Percentiles rank a stretch among this genome's conserved stretches.
phyloP scores from a whole-genome alignment of 1,140 invertebrate genomes.

The Augochlora pura region DNA sequence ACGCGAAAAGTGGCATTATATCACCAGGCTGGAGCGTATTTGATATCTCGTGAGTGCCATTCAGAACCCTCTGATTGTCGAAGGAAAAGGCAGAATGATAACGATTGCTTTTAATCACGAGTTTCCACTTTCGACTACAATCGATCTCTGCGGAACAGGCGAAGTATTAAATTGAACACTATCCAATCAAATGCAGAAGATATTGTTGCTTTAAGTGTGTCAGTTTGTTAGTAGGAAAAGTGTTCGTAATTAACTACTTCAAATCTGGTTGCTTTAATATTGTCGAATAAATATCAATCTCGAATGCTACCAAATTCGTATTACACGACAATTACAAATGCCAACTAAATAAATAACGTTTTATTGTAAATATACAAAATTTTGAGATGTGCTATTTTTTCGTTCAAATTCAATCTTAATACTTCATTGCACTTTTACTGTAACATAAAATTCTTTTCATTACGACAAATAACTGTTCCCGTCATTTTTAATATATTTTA shows the following conservation, averaged over 20 bases:
- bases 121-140: slow-evolving; percentile 12
- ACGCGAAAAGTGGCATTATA: slow-evolving; percentile 32
- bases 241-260: neutral
- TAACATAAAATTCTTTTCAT: no score
- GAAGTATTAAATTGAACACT: slow-evolving; percentile 11
- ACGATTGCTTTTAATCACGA: slow-evolving; percentile 36
- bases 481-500: no score
- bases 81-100: slow-evolving; percentile 10
- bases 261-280: neutral
- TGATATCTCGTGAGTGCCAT: slow-evolving; percentile 14
- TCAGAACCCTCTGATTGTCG: slow-evolving; percentile 11
- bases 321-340: no score
- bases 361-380: no score
- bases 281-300: neutral
- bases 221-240: neutral
- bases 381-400: no score
- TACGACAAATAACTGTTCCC: no score
- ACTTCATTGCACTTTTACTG: no score
- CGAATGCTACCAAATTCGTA: neutral
- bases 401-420: no score
- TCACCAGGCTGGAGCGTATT: neutral
- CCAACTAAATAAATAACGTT: no score
- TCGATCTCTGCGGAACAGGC: neutral
- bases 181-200: neutral
- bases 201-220: neutral